These are phyloP conservation scores for Halcyon malimbica DNA, from an alignment of 2,113 vertebrate species.

Conservation along the genomic window DNA sequence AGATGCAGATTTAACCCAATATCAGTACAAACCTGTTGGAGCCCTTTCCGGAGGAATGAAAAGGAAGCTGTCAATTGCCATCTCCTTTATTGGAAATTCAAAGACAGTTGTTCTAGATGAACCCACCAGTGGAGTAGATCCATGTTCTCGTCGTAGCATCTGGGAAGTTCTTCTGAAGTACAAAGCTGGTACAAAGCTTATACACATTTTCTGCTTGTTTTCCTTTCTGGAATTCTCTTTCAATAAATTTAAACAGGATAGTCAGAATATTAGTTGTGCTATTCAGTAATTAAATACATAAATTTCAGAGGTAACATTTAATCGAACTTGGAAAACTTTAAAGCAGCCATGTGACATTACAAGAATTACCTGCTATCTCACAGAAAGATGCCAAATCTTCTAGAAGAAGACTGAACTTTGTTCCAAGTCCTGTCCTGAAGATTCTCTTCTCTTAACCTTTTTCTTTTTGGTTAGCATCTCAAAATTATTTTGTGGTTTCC, in stretches of 20 bases:
- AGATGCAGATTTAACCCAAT: constrained; percentile 57
- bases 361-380: not conserved
- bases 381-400: not conserved
- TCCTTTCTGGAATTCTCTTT: not conserved
- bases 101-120: constrained; percentile 90
- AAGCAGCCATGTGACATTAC: not conserved
- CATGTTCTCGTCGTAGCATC: constrained; percentile 87
- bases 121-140: constrained; percentile 92
- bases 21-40: constrained; percentile 57
- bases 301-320: not conserved
- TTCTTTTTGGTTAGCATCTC: not conserved
- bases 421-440: not conserved
- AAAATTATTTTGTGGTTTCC: not conserved
- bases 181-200: constrained; percentile 75
- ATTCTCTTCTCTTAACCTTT: not conserved
- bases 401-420: not conserved
- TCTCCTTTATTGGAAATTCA: constrained; percentile 87
- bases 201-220: not conserved
- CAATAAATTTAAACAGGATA: not conserved
- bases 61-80: constrained; percentile 89
- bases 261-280: not conserved
- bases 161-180: constrained; percentile 91
- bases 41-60: constrained; percentile 85
- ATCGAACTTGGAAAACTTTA: not conserved
- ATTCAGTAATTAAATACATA: not conserved